Conservation (phyloP, 2,888 invertebrate genomes). For the Ephialtes manifestator region DNA sequence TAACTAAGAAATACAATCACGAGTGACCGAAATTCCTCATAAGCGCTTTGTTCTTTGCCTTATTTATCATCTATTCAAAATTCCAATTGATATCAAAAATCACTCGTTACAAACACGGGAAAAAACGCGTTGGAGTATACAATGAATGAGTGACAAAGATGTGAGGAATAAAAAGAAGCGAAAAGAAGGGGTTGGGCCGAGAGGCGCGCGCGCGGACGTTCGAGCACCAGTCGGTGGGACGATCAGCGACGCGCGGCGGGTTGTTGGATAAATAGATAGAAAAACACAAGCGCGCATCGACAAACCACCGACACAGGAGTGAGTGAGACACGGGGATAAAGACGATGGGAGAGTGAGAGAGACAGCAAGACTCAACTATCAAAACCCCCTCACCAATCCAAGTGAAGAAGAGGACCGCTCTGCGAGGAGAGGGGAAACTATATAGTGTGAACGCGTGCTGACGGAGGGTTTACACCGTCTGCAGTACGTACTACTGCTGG, state of each 20-base stretch:
- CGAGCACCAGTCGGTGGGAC: conserved; percentile 63
- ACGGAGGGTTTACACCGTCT: neutral
- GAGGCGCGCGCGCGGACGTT: conserved; percentile 51
- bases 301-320: neutral
- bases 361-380: neutral
- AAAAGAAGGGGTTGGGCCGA: conserved; percentile 70
- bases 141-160: conserved; percentile 12
- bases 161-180: conserved; percentile 60
- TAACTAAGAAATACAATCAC: neutral
- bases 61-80: too few relatives aligned
- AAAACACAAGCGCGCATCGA: conserved; percentile 1
- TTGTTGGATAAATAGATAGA: conserved; percentile 10
- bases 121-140: too few relatives aligned
- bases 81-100: too few relatives aligned
- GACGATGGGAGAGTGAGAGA: neutral
- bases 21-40: neutral
- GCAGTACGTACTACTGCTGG: conserved; percentile 52
- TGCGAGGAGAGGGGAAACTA: neutral
- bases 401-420: neutral
- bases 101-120: neutral
- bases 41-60: neutral
- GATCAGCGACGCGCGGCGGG: conserved; percentile 34
- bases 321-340: neutral
- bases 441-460: conserved; percentile 13
- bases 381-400: neutral